Percentiles rank a stretch among this genome's conserved stretches.
Conservation (phyloP, 2,797 vertebrate genomes). For the Xenops minutus region DNA sequence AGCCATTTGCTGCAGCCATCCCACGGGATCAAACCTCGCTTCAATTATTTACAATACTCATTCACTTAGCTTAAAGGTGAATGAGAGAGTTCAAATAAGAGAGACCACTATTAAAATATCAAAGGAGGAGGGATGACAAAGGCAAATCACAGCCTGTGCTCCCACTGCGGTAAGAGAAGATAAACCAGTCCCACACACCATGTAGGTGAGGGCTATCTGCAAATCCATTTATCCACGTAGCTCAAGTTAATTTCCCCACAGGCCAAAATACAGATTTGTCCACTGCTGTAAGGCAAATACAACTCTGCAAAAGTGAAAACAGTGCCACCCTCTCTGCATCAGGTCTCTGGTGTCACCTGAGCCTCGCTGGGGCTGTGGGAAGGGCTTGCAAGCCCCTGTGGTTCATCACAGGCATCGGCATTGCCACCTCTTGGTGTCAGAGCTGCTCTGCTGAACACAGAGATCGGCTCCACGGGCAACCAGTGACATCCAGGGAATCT, state of each 20-base stretch:
- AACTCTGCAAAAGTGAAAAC: not conserved
- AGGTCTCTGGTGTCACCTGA: not conserved
- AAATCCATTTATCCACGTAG: not conserved
- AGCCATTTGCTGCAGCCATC: constrained; percentile 26
- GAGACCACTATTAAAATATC: not conserved
- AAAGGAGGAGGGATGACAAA: not conserved
- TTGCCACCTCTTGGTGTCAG: not conserved
- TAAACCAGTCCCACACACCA: not conserved
- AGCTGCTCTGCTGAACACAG: not conserved
- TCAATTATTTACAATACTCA: constrained; percentile 20
- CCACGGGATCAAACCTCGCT: not conserved
- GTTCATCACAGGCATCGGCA: not conserved
- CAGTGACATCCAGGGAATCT: not conserved
- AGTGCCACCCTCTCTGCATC: not conserved
- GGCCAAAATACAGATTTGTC: not conserved
- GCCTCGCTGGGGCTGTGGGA: not conserved
- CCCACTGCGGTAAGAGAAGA: not conserved
- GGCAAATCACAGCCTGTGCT: not conserved
- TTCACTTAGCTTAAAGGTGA: constrained; percentile 44
- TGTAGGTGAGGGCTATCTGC: not conserved
- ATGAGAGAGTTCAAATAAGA: not conserved
- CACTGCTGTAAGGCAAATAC: not conserved
- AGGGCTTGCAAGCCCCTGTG: not conserved
- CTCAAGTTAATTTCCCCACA: not conserved
- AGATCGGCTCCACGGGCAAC: not conserved